Base-by-base conservation (phyloP, 2,113 vertebrate genomes). In the Dromas ardeola region DNA sequence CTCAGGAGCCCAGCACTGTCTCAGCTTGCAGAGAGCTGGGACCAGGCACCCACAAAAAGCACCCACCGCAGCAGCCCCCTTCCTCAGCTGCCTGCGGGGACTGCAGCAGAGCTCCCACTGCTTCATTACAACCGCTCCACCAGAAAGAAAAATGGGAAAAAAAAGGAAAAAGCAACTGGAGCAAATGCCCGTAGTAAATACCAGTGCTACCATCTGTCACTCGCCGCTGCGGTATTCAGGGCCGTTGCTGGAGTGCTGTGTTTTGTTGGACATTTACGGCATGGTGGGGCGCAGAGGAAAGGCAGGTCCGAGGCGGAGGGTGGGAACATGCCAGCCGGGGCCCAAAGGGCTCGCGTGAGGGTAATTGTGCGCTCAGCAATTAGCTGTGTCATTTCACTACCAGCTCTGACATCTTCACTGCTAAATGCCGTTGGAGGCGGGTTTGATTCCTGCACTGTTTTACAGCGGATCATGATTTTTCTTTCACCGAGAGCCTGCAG, bases 161-260 rank as follows among this genome's bases (percentile, higher is more conserved):
- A n/a, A 13, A 5, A 20, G 26, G 25, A 49, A 71, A 56, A 56
- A 67, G 36, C 55, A 81, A n/a, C 49, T 32, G 61, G 25, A 84
- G 38, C 79, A 65, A 65, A 50, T 34, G n/a, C 32, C 76, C 1
- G 0, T 25, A 65, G 55, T 42, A 74, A 88, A 84, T 6, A 62
- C 23, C 42, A 63, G 49, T 2, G 40, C 34, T 38, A 40, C 69
- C 85, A 71, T 66, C 56, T 66, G 72, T 12, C 47, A 13, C 82
- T 21, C 2, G 4, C 71, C 0, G 5, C 61, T 49, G n/a, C 3
- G 3, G 38, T 7, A 26, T 5, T 6, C 2, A 8, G 52, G n/a
- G 52, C 71, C 2, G 2, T 16, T 29, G 27, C 43, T 4, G 16
- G 36, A 58, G 55, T 2, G 17, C 56, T 49, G 47, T 6, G 19